phyloP scores from a whole-genome alignment of 1,140 invertebrate genomes.

The Tribolium madens region DNA sequence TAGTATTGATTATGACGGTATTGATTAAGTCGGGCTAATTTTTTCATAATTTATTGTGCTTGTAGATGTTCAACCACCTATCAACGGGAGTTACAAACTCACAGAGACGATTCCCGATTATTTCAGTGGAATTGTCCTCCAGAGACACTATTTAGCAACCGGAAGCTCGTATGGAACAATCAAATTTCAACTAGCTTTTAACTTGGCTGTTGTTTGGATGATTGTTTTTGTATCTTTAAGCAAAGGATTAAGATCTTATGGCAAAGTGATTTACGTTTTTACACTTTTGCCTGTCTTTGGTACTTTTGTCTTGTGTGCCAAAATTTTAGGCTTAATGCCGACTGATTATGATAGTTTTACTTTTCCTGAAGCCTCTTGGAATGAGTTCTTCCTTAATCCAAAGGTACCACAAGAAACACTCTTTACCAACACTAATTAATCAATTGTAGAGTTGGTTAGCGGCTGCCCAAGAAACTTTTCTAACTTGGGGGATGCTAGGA shows the following conservation, averaged over 20 bases:
- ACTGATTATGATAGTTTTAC: slow-evolving; percentile 74
- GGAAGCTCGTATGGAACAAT: slow-evolving; percentile 75
- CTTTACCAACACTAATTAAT: too few species aligned
- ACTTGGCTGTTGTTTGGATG: slow-evolving; percentile 91
- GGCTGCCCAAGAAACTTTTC: slow-evolving; percentile 87
- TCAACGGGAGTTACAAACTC: slow-evolving; percentile 72
- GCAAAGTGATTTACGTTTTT: slow-evolving; percentile 84
- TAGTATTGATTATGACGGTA: neutral
- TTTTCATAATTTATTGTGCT: slow-evolving; percentile 27
- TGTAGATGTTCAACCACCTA: slow-evolving; percentile 57
- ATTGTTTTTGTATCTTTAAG: slow-evolving; percentile 89
- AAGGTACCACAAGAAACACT: slow-evolving; percentile 67
- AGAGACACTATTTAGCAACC: slow-evolving; percentile 74
- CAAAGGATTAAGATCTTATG: slow-evolving; percentile 88
- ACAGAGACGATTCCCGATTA: slow-evolving; percentile 85
- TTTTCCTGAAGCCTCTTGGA: slow-evolving; percentile 82
- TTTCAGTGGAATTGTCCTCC: slow-evolving; percentile 84
- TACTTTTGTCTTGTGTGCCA: slow-evolving; percentile 78
- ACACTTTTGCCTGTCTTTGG: slow-evolving; percentile 80
- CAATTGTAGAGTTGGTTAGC: slow-evolving; percentile 83
- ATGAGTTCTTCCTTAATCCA: slow-evolving; percentile 86
- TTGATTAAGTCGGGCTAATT: neutral
- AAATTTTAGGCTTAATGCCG: slow-evolving; percentile 79
- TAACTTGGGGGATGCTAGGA: slow-evolving; percentile 91
- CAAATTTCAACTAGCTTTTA: slow-evolving; percentile 90